Base-by-base conservation (phyloP, 2,888 invertebrate species). In the Gari tellinella region DNA sequence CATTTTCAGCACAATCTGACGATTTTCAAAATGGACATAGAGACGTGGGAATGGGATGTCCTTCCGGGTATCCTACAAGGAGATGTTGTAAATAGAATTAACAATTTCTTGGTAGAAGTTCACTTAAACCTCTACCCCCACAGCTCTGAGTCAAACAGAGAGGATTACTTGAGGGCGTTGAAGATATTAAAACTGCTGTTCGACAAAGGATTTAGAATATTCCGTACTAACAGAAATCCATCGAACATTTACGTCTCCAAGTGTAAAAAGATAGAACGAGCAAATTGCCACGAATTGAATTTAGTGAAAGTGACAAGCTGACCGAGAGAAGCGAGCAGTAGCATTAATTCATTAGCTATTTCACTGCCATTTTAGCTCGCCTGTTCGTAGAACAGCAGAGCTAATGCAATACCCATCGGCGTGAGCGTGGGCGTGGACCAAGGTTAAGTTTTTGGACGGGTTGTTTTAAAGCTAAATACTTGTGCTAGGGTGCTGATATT, bases 41-140 rank as follows among this genome's bases (percentile, higher is more conserved):
- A 86, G 58, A 79, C 82, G 46, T 84, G 83, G 83, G 86, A 86
- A 41, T 84, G 85, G 84, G 49, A 72, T 15, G 82, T 81, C 7
- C 46, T 86, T 15, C 84, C 83, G 0, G 64, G 81, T 40, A 70
- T 84, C 49, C 31, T 85, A n/a, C 14, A 60, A 8, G 60, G 72
- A 2, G 77, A 72, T 1, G 56, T 65, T 2, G 37, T 85, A 23
- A 21, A 48, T 1, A 19, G 72, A 1, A 70, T 81, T 0, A 63
- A 62, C 15, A 83, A 85, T 48, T 56, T 86, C 40, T 55, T 83
- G 12, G 57, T 84, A 8, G 86, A 86, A 52, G 61, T 86, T 10
- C 86, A 86, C 45, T 69, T 75, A 10, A 77, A 72, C 64, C 67
- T 69, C 60, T 62, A 17, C 67, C 77, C 48, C 56, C 84, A 84